Conservation (phyloP, 2,113 vertebrate species). For the Amblyornis subalaris region DNA sequence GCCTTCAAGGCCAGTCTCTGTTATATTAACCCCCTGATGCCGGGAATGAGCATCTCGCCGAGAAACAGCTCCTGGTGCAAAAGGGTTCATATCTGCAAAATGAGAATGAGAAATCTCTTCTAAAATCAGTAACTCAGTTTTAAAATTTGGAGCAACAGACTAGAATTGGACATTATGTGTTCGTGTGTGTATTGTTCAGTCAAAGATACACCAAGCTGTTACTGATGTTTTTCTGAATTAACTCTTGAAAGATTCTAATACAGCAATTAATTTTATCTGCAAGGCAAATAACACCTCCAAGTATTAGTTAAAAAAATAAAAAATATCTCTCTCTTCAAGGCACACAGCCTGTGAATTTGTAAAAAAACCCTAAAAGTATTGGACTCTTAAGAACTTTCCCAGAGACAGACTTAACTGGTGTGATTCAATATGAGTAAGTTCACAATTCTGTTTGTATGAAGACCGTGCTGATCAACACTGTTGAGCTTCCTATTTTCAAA, state of each 20-base stretch:
- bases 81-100: constrained; percentile 71
- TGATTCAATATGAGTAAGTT: not conserved
- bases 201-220: not conserved
- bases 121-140: not conserved
- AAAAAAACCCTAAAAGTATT: not conserved
- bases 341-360: not conserved
- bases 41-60: constrained; percentile 68
- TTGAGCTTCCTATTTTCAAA: not conserved
- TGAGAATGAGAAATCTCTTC: not conserved
- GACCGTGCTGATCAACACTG: not conserved
- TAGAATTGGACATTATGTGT: not conserved
- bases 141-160: not conserved
- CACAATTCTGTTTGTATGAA: not conserved
- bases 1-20: constrained; percentile 93
- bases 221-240: not conserved
- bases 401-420: not conserved
- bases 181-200: not conserved
- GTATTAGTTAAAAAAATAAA: not conserved
- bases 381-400: not conserved
- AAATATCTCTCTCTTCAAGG: not conserved
- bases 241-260: not conserved
- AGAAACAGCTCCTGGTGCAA: constrained; percentile 66
- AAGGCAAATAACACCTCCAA: not conserved
- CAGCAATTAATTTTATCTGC: not conserved
- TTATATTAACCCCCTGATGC: constrained; percentile 88